These are phyloP conservation scores for Euura saliciscinereae DNA, from an alignment of 1,140 invertebrate species.

Conservation along the genomic window DNA sequence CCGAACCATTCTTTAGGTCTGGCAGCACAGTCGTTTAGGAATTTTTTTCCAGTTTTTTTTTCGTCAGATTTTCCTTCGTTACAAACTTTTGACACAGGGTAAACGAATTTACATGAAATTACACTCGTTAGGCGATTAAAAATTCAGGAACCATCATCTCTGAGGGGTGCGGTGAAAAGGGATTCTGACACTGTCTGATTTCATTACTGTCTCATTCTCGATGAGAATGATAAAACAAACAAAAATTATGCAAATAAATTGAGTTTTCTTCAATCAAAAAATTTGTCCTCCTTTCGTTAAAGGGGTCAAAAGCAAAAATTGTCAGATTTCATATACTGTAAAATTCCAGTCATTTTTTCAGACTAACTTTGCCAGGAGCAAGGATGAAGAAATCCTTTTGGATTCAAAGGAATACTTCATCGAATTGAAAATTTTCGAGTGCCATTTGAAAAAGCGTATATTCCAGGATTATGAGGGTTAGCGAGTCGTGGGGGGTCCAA, in stretches of 20 bases:
- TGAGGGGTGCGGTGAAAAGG: not conserved
- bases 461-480: too few relatives aligned
- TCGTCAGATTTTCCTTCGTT: not conserved
- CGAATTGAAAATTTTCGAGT: too few relatives aligned
- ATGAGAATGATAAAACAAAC: not conserved
- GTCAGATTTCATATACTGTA: too few relatives aligned
- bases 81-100: not conserved
- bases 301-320: not conserved
- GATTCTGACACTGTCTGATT: slow-evolving; percentile 1
- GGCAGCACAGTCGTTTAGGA: not conserved
- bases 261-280: not conserved
- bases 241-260: slow-evolving; percentile 3
- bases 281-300: not conserved
- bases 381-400: too few relatives aligned
- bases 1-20: not conserved
- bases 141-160: not conserved
- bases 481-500: too few relatives aligned
- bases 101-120: slow-evolving; percentile 12
- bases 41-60: not conserved
- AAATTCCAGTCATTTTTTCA: too few relatives aligned
- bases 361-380: too few relatives aligned
- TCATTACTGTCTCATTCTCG: slow-evolving; percentile 1
- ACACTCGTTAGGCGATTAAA: not conserved
- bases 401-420: too few relatives aligned
- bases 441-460: too few relatives aligned